Evolutionary conservation across 2,888 invertebrate genomes (phyloP).

Genomic region (Idaea straminata): DNA sequence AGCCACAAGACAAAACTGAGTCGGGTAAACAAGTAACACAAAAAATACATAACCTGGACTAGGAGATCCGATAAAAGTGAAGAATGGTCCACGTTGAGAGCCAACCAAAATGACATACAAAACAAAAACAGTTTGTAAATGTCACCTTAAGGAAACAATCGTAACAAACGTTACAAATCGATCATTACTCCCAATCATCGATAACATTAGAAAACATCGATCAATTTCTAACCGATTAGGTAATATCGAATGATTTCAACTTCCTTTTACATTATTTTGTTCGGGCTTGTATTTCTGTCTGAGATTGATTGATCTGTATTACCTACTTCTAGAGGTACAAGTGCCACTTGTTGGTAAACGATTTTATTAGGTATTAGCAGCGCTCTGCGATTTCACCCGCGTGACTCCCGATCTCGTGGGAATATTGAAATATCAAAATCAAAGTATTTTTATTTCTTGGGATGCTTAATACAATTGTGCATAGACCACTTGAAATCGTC

Average conservation of each 20-base stretch:
- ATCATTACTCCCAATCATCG: not conserved
- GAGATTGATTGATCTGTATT: not conserved
- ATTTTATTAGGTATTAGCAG: not conserved
- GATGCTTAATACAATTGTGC: no score
- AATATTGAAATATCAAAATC: no score
- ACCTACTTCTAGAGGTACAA: not conserved
- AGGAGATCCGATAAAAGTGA: no score
- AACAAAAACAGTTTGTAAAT: not conserved
- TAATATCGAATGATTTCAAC: not conserved
- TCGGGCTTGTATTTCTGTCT: not conserved
- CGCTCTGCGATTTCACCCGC: no score
- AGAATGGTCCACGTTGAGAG: no score
- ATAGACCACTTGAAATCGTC: no score
- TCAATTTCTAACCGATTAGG: not conserved
- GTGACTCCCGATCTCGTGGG: no score
- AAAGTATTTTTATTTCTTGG: no score
- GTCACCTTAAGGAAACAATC: not conserved
- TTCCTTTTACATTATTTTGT: slow-evolving; percentile 1
- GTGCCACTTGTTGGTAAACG: not conserved
- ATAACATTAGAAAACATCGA: not conserved
- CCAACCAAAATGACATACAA: no score
- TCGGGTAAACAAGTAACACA: no score
- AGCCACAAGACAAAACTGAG: no score
- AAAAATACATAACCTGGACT: no score
- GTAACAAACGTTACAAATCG: not conserved